A percentile compares a stretch with the other conserved stretches of the same genome.
phyloP scores from a whole-genome alignment of 1,140 invertebrate species.

The Laupala kohalensis region DNA sequence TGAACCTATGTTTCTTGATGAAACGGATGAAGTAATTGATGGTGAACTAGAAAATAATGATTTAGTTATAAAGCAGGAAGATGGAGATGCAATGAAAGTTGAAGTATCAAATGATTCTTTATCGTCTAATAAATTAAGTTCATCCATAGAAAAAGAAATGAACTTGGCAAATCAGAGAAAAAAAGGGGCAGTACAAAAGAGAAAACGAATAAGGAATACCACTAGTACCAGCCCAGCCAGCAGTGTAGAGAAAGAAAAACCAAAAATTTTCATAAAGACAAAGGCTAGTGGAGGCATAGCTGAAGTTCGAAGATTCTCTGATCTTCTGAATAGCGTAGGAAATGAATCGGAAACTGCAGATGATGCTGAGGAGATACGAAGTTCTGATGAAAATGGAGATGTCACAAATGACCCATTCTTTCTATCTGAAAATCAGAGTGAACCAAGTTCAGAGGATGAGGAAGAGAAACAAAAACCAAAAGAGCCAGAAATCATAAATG shows the following conservation, averaged over 20 bases:
- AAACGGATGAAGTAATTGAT: not conserved
- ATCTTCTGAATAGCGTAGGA: not conserved
- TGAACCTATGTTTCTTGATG: not conserved
- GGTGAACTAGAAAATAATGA: no score
- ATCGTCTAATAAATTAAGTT: no score
- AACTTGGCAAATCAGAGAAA: not conserved
- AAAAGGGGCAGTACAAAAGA: not conserved
- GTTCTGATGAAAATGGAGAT: not conserved
- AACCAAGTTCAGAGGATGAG: not conserved
- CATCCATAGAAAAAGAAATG: not conserved
- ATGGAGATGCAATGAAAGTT: no score
- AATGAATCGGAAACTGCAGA: not conserved
- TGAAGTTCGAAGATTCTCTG: not conserved
- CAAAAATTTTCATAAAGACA: not conserved
- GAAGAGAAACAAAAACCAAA: not conserved
- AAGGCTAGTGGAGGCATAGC: not conserved
- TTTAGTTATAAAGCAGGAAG: no score
- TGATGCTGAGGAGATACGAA: not conserved
- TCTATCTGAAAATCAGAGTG: not conserved
- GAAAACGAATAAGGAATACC: not conserved
- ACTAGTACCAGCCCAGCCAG: not conserved
- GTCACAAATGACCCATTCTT: not conserved
- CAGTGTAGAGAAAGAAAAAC: not conserved
- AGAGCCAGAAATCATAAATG: not conserved
- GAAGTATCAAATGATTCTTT: no score